Conservation (phyloP, 2,113 vertebrate genomes). For the Erpornis zantholeuca region DNA sequence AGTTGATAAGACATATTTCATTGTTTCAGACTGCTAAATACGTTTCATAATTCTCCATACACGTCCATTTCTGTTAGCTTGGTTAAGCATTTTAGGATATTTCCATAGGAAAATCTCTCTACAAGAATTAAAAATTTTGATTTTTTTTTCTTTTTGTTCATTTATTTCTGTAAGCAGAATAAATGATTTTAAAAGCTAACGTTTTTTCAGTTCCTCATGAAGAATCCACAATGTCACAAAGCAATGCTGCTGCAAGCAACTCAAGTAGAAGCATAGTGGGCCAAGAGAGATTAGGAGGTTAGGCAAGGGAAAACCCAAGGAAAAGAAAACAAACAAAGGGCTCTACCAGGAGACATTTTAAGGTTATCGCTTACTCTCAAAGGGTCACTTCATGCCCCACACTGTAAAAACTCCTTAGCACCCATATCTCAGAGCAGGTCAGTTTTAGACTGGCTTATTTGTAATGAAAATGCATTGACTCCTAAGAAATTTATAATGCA, state of each 20-base stretch:
- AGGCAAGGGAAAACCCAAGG: not conserved
- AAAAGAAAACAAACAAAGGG: not conserved
- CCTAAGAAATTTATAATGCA: not conserved
- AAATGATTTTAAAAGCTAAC: not conserved
- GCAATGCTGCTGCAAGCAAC: not conserved
- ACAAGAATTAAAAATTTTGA: not conserved
- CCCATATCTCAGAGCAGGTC: not conserved
- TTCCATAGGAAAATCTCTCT: not conserved
- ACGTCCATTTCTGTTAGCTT: not conserved
- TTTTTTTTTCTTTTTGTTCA: not conserved
- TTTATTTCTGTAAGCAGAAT: not conserved
- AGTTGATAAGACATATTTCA: not conserved
- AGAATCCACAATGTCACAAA: not conserved
- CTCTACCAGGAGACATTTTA: not conserved
- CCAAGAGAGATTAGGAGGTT: not conserved
- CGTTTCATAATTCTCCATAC: not conserved
- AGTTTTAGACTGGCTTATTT: not conserved
- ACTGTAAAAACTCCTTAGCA: not conserved
- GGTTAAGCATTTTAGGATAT: not conserved
- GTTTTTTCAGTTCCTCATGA: not conserved
- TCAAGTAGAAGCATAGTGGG: not conserved
- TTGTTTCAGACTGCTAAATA: not conserved
- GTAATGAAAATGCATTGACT: not conserved
- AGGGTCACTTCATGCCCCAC: not conserved
- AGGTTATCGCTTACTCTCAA: not conserved